These are phyloP conservation scores for Sandelia bainsii DNA, from an alignment of 2,797 vertebrate genomes.

Conservation along the genomic window DNA sequence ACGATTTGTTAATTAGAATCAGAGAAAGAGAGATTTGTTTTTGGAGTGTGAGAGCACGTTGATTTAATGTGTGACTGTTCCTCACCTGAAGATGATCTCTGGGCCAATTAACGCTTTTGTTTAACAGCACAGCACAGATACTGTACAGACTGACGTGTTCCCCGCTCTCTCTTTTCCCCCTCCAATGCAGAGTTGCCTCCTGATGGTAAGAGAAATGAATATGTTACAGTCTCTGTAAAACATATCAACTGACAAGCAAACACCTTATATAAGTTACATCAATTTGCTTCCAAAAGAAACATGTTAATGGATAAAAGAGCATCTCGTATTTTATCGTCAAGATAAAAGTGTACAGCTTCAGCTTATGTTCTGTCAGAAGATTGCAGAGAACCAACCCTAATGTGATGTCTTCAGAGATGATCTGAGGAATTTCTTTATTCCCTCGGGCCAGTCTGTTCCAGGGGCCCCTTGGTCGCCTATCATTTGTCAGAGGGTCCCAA, in stretches of 20 bases:
- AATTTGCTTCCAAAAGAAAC: constrained; percentile 56
- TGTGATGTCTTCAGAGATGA: constrained; percentile 56
- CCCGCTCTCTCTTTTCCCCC: constrained; percentile 43
- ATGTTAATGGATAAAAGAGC: constrained; percentile 52
- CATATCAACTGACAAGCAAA: constrained; percentile 75
- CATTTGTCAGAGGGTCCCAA: constrained; percentile 52
- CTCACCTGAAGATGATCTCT: constrained; percentile 56
- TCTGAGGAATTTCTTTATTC: constrained; percentile 59
- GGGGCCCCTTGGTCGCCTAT: constrained; percentile 33
- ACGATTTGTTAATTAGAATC: constrained; percentile 36
- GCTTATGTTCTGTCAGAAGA: constrained; percentile 38
- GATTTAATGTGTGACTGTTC: constrained; percentile 56
- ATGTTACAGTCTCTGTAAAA: constrained; percentile 66
- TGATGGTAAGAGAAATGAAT: constrained; percentile 83
- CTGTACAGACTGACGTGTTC: constrained; percentile 65
- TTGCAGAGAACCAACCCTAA: constrained; percentile 47
- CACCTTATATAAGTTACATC: constrained; percentile 62
- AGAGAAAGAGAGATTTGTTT: constrained; percentile 37
- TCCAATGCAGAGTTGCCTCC: constrained; percentile 79
- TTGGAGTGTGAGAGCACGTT: constrained; percentile 52
- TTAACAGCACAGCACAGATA: constrained; percentile 51
- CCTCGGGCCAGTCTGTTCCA: constrained; percentile 35
- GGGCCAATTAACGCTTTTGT: constrained; percentile 67
- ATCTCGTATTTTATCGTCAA: constrained; percentile 33
- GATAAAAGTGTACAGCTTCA: constrained; percentile 46